These are phyloP conservation scores for Erythrolamprus reginae DNA, from an alignment of 2,113 vertebrate species.

Conservation along the genomic window DNA sequence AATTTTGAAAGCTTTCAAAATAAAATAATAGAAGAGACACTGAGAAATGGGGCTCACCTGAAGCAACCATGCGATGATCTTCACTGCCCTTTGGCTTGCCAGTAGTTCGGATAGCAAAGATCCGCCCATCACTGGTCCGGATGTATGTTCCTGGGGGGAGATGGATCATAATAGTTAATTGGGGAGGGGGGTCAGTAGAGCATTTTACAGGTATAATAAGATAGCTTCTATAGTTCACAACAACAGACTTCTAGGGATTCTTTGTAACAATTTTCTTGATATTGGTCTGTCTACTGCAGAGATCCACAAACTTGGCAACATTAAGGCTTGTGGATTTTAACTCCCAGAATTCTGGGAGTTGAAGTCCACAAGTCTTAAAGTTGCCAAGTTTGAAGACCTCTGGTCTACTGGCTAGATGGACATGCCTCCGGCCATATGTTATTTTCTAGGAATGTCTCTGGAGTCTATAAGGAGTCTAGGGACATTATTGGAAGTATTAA, in stretches of 20 bases:
- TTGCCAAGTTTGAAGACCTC: too few species aligned
- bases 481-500: background rate
- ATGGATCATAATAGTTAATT: background rate
- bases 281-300: background rate
- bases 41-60: slow-evolving; percentile 68
- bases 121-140: slow-evolving; percentile 92
- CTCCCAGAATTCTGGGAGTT: too few species aligned
- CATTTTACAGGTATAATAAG: background rate
- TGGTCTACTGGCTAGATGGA: background rate
- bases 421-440: background rate
- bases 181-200: background rate
- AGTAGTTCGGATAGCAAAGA: slow-evolving; percentile 94
- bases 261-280: background rate
- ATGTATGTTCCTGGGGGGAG: slow-evolving; percentile 87
- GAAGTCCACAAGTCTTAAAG: too few species aligned
- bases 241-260: background rate
- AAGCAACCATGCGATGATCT: slow-evolving; percentile 71
- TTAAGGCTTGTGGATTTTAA: too few species aligned
- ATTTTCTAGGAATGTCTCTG: background rate
- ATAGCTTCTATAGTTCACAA: background rate
- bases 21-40: background rate
- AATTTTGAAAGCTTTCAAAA: rapidly evolving
- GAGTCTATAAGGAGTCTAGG: background rate
- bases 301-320: too few species aligned
- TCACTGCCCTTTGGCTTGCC: slow-evolving; percentile 82